Evolutionary conservation across 2,113 vertebrate genomes (phyloP).

Genomic region (Cyphomyrus plagiostoma): DNA sequence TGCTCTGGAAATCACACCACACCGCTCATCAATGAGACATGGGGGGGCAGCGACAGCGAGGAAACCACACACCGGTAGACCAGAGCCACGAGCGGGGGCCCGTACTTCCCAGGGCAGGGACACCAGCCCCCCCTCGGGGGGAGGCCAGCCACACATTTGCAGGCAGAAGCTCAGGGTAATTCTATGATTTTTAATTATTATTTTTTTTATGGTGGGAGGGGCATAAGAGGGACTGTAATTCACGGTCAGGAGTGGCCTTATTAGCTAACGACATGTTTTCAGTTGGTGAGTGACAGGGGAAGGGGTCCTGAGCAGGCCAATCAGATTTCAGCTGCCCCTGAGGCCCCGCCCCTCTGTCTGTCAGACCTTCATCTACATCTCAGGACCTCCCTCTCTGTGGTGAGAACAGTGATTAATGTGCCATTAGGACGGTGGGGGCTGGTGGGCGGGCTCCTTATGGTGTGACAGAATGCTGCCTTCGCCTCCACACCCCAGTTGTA

Average conservation of each 20-base stretch:
- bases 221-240: not conserved
- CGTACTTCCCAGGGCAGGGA: not conserved
- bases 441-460: not conserved
- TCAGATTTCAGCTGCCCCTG: not conserved
- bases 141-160: not conserved
- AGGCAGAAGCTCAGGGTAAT: not conserved
- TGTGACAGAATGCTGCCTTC: slow-evolving; percentile 4
- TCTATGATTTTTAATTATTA: not conserved
- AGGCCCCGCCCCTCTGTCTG: not conserved
- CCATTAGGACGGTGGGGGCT: not conserved
- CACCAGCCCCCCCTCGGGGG: not conserved
- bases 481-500: not conserved
- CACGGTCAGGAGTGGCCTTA: not conserved
- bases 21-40: slow-evolving; percentile 21
- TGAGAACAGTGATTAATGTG: not conserved
- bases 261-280: not conserved
- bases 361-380: not conserved
- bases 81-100: not conserved
- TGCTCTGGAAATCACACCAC: slow-evolving; percentile 24
- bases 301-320: not conserved
- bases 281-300: not conserved
- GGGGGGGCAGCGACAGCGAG: not conserved
- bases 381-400: not conserved
- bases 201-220: not conserved
- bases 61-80: not conserved